Conservation (phyloP, 2,113 vertebrate species). For the Neolamprologus modestus region DNA sequence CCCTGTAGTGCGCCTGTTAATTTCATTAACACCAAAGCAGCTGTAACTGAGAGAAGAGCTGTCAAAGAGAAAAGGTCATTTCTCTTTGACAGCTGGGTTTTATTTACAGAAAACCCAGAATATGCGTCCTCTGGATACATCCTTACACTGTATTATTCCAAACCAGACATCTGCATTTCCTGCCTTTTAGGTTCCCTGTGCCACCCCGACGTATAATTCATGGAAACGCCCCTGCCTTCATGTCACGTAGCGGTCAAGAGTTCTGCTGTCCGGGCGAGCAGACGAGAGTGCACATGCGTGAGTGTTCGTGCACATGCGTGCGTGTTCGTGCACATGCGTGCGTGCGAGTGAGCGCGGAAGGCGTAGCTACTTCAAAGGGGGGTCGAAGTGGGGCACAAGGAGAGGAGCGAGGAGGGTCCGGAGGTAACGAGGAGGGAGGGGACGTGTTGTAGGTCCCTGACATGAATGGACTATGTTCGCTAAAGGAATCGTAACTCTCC, state of each 20-base stretch:
- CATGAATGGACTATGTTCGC: slow-evolving; percentile 65
- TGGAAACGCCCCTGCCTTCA: background rate
- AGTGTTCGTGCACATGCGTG: background rate
- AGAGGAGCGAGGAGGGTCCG: background rate
- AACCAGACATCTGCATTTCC: background rate
- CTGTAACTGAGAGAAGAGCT: background rate
- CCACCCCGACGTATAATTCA: background rate
- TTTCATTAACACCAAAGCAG: background rate
- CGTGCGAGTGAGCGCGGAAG: background rate
- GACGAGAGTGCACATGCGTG: too few species aligned
- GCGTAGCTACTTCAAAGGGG: slow-evolving; percentile 12
- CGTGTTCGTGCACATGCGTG: accelerated
- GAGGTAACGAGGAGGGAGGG: slow-evolving; percentile 11
- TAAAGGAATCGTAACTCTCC: slow-evolving; percentile 46
- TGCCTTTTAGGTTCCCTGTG: background rate
- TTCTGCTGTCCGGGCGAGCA: background rate
- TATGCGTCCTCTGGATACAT: background rate
- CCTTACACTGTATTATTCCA: background rate
- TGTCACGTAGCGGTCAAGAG: background rate
- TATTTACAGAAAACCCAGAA: background rate
- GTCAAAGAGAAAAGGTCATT: background rate
- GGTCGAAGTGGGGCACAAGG: background rate
- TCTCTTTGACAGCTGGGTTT: background rate
- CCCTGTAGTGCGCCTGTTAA: background rate
- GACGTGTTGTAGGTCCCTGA: slow-evolving; percentile 16